These are phyloP conservation scores for Falco concolor DNA, from an alignment of 2,797 vertebrate genomes.

Conservation along the genomic window DNA sequence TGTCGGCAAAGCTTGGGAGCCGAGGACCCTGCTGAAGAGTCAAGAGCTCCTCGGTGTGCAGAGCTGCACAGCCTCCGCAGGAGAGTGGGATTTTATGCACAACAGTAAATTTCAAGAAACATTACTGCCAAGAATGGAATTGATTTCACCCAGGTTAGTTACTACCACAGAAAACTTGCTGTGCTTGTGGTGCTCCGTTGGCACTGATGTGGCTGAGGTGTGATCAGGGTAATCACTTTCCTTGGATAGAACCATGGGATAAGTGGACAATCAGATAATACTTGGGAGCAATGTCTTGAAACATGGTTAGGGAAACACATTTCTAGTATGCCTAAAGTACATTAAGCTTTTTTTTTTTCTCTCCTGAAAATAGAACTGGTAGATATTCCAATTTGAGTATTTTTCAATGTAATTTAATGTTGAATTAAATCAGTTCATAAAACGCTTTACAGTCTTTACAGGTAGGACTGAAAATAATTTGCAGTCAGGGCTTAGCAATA, in stretches of 20 bases:
- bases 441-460: background rate
- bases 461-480: background rate
- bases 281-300: background rate
- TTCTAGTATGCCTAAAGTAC: background rate
- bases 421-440: background rate
- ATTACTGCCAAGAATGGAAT: background rate
- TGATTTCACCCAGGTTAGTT: background rate
- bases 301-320: background rate
- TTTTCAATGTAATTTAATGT: background rate
- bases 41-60: background rate
- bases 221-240: background rate
- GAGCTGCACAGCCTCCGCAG: background rate
- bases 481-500: background rate
- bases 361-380: background rate
- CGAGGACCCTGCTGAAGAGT: background rate
- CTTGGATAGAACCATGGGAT: background rate
- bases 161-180: background rate
- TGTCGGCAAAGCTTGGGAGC: background rate
- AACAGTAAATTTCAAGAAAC: background rate
- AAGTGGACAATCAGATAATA: background rate
- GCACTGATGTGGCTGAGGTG: background rate
- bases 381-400: background rate
- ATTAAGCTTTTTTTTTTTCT: background rate
- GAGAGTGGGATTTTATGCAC: background rate
- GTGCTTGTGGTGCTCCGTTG: background rate